A percentile compares a stretch with the other conserved stretches of the same genome.
Conservation (phyloP, 2,113 vertebrate species). For the Phalacrocorax pelagicus region DNA sequence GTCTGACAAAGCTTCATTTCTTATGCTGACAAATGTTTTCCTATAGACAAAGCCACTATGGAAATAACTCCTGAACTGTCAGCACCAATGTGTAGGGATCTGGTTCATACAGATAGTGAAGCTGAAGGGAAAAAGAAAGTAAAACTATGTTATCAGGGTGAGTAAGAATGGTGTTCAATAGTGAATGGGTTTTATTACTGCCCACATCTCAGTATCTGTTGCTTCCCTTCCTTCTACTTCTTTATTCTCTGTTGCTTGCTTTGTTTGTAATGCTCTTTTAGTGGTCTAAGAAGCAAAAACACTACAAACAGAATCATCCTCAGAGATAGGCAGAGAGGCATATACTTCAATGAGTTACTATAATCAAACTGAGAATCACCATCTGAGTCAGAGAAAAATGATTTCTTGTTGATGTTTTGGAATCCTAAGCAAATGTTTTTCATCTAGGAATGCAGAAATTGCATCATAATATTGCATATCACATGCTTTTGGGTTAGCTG, state of each 20-base stretch:
- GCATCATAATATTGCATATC: background rate
- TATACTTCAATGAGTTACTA: background rate
- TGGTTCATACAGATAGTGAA: background rate
- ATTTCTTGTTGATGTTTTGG: background rate
- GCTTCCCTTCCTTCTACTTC: background rate
- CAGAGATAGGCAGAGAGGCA: background rate
- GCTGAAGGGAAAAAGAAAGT: background rate
- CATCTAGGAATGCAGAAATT: background rate
- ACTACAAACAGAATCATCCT: background rate
- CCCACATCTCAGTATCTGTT: fast-evolving
- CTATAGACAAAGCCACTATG: background rate
- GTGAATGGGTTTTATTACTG: background rate
- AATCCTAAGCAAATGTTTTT: background rate
- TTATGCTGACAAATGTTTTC: background rate
- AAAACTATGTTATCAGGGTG: background rate
- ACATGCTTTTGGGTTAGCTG: background rate
- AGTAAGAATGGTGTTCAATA: background rate
- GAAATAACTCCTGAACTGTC: background rate
- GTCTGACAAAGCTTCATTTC: background rate
- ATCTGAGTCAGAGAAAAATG: background rate
- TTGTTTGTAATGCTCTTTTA: background rate
- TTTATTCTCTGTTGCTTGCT: background rate
- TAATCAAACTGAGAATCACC: background rate
- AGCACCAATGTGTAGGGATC: background rate
- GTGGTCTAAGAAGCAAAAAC: background rate